Percentiles rank a stretch among this genome's conserved stretches.
Evolutionary conservation across 2,113 vertebrate genomes (phyloP).

Genomic region (Leucoraja erinaceus): DNA sequence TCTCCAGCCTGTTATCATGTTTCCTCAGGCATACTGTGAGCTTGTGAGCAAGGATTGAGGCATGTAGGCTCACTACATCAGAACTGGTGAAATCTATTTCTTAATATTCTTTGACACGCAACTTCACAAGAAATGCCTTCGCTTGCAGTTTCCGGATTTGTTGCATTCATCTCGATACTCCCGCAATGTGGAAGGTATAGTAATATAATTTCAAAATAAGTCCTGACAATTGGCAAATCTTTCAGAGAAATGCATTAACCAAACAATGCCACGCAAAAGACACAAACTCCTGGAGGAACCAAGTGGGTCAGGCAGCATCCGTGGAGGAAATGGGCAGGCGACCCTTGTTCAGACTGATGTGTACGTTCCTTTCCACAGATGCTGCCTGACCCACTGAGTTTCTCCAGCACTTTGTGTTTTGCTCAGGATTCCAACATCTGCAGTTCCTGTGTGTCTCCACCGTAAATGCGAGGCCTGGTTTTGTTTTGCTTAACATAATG

Average conservation of each 20-base stretch:
- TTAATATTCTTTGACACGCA: not conserved
- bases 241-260: not conserved
- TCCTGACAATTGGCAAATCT: slow-evolving; percentile 1
- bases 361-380: no score
- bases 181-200: not conserved
- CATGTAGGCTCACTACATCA: not conserved
- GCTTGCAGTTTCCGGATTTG: not conserved
- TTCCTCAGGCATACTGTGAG: not conserved
- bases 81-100: not conserved
- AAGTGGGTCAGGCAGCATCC: no score
- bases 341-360: no score
- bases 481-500: not conserved
- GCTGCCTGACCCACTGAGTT: no score
- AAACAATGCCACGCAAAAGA: no score
- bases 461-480: not conserved
- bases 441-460: no score
- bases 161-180: not conserved
- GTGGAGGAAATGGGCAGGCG: no score
- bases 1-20: not conserved
- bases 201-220: not conserved
- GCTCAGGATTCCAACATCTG: no score
- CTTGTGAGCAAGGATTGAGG: not conserved
- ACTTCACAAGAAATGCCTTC: not conserved
- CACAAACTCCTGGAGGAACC: no score
- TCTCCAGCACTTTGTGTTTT: no score